phyloP scores from a whole-genome alignment of 2,888 invertebrate species.

The Agriotes lineatus region DNA sequence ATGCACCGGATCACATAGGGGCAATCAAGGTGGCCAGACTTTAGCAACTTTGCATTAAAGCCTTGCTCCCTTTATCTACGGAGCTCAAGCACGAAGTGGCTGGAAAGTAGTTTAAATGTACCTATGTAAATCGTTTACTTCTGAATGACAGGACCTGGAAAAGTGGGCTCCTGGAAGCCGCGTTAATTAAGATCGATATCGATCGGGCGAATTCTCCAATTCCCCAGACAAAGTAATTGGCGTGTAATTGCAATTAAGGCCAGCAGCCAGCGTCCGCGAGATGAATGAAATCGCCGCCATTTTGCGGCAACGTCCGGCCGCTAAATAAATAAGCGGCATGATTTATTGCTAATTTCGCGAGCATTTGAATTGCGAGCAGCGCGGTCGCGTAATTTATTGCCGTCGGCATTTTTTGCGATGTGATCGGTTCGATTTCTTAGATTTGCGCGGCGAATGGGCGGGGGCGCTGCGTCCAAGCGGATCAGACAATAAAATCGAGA shows the following conservation, averaged over 20 bases:
- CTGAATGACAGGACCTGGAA: no score
- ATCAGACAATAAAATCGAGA: slow-evolving; percentile 35
- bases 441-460: neutral
- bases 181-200: slow-evolving; percentile 13
- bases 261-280: slow-evolving; percentile 15
- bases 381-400: slow-evolving; percentile 38
- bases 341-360: slow-evolving; percentile 48
- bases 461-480: slow-evolving; percentile 14
- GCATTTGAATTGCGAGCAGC: slow-evolving; percentile 37
- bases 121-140: no score
- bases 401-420: slow-evolving; percentile 31
- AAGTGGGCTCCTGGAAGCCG: no score
- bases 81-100: no score
- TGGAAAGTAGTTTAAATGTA: no score
- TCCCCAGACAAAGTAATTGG: slow-evolving; percentile 20
- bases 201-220: neutral
- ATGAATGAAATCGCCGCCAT: slow-evolving; percentile 44
- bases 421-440: slow-evolving; percentile 29
- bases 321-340: slow-evolving; percentile 48
- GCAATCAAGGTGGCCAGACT: no score
- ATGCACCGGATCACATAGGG: no score
- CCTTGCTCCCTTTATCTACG: no score
- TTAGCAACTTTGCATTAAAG: no score
- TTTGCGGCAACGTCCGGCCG: slow-evolving; percentile 46
- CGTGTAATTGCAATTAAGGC: slow-evolving; percentile 36